Evolutionary conservation across 2,113 vertebrate species (phyloP), one percentile per base, ranked within the genome.

Genomic region (Neotragus moschatus): DNA sequence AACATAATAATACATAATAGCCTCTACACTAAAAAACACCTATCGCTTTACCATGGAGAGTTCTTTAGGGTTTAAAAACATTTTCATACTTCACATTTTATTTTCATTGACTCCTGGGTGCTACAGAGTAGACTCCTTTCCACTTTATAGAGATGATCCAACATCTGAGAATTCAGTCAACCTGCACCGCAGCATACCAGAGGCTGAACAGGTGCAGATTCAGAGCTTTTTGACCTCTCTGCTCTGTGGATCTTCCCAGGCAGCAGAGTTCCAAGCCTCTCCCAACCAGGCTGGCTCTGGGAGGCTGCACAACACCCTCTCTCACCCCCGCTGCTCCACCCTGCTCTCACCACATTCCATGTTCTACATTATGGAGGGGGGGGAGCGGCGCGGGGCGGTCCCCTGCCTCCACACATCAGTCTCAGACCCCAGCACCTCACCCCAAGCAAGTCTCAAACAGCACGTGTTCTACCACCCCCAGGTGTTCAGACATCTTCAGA

Each of bases 331-430:
- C 66, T 39, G 66, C 19, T n/a, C n/a, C 5, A 12, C 66, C n/a
- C n/a, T 3, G 36, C 14, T 17, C 53, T 21, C 39, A 25, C 25
- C 36, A 36, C 45, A 19, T 17, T 58, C 28, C 79, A 28, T 0
- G 2, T 14, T 39, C 49, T 2, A 55, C 5, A 7, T 7, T 47
- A 28, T 11, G n/a, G n/a, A n/a, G 56, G 58, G 25, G 3, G 5
- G 16, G 33, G n/a, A 30, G 14, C 1, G 16, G 13, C 0, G 1
- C n/a, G 55, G 26, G 1, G 28, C 8, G 14, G 3, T 1, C 2
- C 33, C 66, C 39, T 23, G 88, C 15, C 7, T 28, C 90, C 23
- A 8, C 16, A 39, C 1, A 28, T 10, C 28, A 3, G 36, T 26
- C 60, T 75, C 87, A 3, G n/a, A 58, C 45, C 10, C 25, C 30